These are phyloP conservation scores for Cynocephalus volans DNA, from an alignment of 2,113 vertebrate genomes.

Conservation along the genomic window DNA sequence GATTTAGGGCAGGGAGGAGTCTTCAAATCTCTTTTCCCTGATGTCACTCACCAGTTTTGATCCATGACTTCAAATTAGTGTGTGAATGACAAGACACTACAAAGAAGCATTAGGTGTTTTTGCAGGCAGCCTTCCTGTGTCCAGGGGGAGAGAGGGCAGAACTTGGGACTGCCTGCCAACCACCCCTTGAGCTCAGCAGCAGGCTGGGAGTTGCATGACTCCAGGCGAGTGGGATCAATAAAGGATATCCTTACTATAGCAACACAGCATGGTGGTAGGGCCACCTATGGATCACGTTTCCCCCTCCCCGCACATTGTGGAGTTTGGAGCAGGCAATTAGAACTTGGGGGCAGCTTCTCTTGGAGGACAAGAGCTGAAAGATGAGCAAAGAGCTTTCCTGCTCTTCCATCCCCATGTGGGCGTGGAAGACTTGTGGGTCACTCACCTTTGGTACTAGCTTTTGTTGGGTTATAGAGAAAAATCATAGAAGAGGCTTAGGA, in stretches of 20 bases:
- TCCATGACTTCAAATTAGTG: constrained; percentile 82
- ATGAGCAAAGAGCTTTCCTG: constrained; percentile 62
- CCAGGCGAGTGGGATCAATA: constrained; percentile 71
- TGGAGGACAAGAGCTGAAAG: constrained; percentile 56
- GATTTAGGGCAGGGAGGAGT: constrained; percentile 5
- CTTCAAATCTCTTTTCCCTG: constrained; percentile 66
- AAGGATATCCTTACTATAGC: constrained; percentile 78
- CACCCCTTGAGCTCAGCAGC: constrained; percentile 65
- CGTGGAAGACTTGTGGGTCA: background rate
- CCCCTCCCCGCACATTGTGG: constrained; percentile 17
- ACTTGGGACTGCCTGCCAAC: constrained; percentile 54
- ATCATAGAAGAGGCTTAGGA: background rate
- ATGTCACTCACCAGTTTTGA: constrained; percentile 67
- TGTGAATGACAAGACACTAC: constrained; percentile 77
- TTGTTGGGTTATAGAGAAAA: constrained; percentile 1
- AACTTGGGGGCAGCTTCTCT: constrained; percentile 60
- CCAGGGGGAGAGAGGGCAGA: constrained; percentile 52
- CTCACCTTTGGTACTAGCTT: background rate
- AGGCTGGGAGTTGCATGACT: constrained; percentile 73
- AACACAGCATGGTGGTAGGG: background rate
- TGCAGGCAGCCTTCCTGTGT: constrained; percentile 42
- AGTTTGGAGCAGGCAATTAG: constrained; percentile 75
- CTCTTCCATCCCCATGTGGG: background rate
- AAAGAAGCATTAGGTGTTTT: constrained; percentile 75
- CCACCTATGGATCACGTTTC: constrained; percentile 3